A percentile compares a stretch with the other conserved stretches of the same genome.
phyloP scores from a whole-genome alignment of 2,888 invertebrate genomes.

The Heteropelma amictum region DNA sequence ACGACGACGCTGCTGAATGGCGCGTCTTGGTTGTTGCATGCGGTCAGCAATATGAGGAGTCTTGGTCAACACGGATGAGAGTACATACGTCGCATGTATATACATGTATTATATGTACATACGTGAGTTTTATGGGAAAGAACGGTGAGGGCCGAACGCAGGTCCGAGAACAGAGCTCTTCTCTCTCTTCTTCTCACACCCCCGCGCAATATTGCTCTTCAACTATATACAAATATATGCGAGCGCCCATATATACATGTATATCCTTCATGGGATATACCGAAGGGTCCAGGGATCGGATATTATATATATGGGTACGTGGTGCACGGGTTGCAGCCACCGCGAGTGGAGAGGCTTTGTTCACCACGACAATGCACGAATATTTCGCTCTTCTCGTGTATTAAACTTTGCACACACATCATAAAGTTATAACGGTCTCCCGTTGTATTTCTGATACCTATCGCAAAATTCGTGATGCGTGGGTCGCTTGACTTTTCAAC shows the following conservation, averaged over 20 bases:
- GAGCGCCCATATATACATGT: neutral
- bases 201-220: slow-evolving; percentile 8
- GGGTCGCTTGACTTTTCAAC: slow-evolving; percentile 57
- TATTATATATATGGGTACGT: slow-evolving; percentile 35
- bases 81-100: slow-evolving; percentile 7
- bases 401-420: slow-evolving; percentile 60
- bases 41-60: slow-evolving; percentile 61
- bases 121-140: slow-evolving; percentile 69
- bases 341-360: slow-evolving; percentile 66
- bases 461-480: slow-evolving; percentile 60
- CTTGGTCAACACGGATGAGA: slow-evolving; percentile 12
- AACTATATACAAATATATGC: slow-evolving; percentile 14
- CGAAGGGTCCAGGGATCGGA: slow-evolving; percentile 24
- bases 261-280: neutral
- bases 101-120: slow-evolving; percentile 34
- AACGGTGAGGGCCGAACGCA: slow-evolving; percentile 60
- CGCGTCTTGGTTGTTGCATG: slow-evolving; percentile 30
- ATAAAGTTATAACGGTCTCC: slow-evolving; percentile 61
- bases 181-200: slow-evolving; percentile 30
- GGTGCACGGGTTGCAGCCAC: slow-evolving; percentile 40
- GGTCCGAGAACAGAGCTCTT: slow-evolving; percentile 34
- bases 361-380: slow-evolving; percentile 70
- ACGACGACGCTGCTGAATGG: slow-evolving; percentile 54
- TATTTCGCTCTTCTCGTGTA: slow-evolving; percentile 56
- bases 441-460: slow-evolving; percentile 61